These are phyloP conservation scores for Eristalis pertinax DNA, from an alignment of 2,888 invertebrate genomes.

Conservation along the genomic window DNA sequence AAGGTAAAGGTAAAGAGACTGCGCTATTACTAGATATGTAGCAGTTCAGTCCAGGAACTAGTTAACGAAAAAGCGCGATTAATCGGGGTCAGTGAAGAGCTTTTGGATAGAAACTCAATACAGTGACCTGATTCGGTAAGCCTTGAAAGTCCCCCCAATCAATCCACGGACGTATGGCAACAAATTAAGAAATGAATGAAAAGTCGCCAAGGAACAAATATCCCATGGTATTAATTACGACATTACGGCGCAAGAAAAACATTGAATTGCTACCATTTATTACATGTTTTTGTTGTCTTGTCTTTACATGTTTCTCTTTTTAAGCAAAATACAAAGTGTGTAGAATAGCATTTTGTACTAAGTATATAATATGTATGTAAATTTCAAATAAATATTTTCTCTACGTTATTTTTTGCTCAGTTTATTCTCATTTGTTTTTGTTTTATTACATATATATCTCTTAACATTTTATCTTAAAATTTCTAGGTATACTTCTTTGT, in stretches of 20 bases:
- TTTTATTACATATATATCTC: slow-evolving; percentile 15
- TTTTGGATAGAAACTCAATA: too few relatives aligned
- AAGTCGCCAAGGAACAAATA: too few relatives aligned
- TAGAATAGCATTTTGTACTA: slow-evolving; percentile 72
- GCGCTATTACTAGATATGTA: too few relatives aligned
- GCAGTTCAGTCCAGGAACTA: too few relatives aligned
- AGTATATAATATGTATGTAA: slow-evolving; percentile 71
- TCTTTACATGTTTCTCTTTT: slow-evolving; percentile 45
- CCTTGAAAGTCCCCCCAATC: too few relatives aligned
- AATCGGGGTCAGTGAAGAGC: too few relatives aligned
- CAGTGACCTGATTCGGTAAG: too few relatives aligned
- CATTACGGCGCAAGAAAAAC: not conserved
- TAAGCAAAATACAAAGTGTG: slow-evolving; percentile 72
- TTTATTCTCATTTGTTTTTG: not conserved
- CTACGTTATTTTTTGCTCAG: slow-evolving; percentile 34
- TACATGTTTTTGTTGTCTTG: slow-evolving; percentile 37
- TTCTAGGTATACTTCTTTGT: not conserved
- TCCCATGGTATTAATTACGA: not conserved
- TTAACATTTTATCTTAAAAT: slow-evolving; percentile 20
- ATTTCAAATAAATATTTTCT: slow-evolving; percentile 71
- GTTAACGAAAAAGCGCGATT: too few relatives aligned
- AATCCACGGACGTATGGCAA: too few relatives aligned
- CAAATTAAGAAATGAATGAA: too few relatives aligned
- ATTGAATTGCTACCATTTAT: slow-evolving; percentile 69
- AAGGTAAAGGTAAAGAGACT: too few relatives aligned